phyloP scores from a whole-genome alignment of 2,888 invertebrate genomes.

The Andrena minutula region DNA sequence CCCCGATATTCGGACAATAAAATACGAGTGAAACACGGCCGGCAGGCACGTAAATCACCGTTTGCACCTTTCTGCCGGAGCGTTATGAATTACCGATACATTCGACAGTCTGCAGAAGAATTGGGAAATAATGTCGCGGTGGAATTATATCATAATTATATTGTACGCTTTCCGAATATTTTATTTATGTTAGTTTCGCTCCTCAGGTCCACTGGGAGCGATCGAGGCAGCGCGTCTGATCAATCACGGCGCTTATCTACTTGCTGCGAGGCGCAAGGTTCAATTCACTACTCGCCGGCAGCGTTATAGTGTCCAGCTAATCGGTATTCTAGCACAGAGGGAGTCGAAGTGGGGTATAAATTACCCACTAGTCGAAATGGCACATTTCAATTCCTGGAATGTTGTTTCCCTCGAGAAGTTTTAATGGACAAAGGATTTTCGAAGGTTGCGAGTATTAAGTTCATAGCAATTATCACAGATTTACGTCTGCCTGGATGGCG shows the following conservation, averaged over 20 bases:
- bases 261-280: not conserved
- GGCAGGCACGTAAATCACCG: slow-evolving; percentile 25
- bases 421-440: not conserved
- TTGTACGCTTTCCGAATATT: too few relatives aligned
- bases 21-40: slow-evolving; percentile 21
- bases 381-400: not conserved
- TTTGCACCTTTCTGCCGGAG: not conserved
- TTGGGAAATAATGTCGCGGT: not conserved
- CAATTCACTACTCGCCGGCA: not conserved
- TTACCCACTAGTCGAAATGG: too few relatives aligned
- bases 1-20: slow-evolving; percentile 24
- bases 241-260: not conserved
- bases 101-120: not conserved
- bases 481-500: not conserved
- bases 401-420: not conserved
- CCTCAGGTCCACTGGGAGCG: not conserved
- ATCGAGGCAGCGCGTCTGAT: not conserved
- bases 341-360: too few relatives aligned
- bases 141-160: not conserved
- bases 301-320: too few relatives aligned
- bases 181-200: not conserved
- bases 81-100: slow-evolving; percentile 21
- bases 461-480: slow-evolving; percentile 4
- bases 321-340: too few relatives aligned
- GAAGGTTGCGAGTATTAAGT: not conserved